Evolutionary conservation across 1,140 invertebrate genomes (phyloP).

Genomic region (Drosophila teissieri): DNA sequence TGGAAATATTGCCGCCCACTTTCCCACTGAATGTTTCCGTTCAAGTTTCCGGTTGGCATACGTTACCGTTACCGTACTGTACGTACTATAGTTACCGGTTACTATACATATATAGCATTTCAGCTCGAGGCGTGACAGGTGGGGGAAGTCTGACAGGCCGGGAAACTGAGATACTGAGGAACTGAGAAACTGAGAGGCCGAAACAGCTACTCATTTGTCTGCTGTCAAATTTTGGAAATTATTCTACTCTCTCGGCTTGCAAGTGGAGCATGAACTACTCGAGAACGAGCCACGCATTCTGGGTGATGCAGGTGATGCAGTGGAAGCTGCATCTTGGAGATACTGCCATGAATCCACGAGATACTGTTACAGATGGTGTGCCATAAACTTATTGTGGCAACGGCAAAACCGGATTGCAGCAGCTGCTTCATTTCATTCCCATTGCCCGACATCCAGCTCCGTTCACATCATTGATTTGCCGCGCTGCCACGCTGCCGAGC

Average conservation of each 20-base stretch:
- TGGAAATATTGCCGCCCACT: slow-evolving; percentile 18
- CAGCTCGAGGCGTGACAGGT: slow-evolving; percentile 19
- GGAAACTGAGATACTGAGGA: neutral
- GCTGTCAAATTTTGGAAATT: slow-evolving; percentile 81
- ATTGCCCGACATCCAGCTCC: slow-evolving; percentile 38
- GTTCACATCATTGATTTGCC: slow-evolving; percentile 66
- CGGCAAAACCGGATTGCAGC: slow-evolving; percentile 51
- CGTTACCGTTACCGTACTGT: slow-evolving; percentile 38
- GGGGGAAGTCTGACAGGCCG: slow-evolving; percentile 20
- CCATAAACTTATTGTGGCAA: slow-evolving; percentile 61
- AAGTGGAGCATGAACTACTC: slow-evolving; percentile 68
- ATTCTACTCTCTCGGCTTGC: slow-evolving; percentile 66
- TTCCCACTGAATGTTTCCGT: slow-evolving; percentile 64
- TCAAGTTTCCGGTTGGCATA: slow-evolving; percentile 65
- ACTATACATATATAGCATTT: slow-evolving; percentile 17
- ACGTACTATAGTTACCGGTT: slow-evolving; percentile 34
- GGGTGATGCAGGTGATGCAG: slow-evolving; percentile 40
- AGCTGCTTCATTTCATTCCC: slow-evolving; percentile 70
- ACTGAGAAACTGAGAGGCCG: slow-evolving; percentile 11
- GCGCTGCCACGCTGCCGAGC: neutral
- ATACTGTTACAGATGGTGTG: slow-evolving; percentile 58
- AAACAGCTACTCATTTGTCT: slow-evolving; percentile 63
- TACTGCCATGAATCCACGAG: slow-evolving; percentile 30
- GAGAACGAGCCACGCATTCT: slow-evolving; percentile 36
- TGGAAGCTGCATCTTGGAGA: slow-evolving; percentile 45